Conservation (phyloP, 1,140 invertebrate species). For the Pogonognathellus flavescens region DNA sequence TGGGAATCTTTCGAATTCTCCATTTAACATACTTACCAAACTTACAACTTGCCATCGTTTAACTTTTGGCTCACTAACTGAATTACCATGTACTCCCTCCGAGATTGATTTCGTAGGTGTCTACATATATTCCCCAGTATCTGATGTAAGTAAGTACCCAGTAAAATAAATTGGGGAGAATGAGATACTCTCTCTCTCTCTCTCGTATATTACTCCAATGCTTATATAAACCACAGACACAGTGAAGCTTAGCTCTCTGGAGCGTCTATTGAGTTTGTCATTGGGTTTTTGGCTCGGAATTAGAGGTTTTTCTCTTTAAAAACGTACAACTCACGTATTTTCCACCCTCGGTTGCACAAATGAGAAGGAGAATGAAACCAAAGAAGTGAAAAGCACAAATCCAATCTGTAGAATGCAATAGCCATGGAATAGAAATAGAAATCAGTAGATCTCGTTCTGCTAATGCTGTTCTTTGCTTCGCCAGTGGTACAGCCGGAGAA, state of each 20-base stretch:
- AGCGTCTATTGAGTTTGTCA: not conserved
- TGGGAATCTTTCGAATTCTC: not conserved
- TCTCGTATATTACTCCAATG: too few relatives aligned
- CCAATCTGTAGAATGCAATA: slow-evolving; percentile 20
- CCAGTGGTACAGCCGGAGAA: not conserved
- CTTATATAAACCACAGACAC: not conserved
- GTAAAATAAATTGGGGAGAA: slow-evolving; percentile 29
- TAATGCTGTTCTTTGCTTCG: not conserved
- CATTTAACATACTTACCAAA: not conserved
- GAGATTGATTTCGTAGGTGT: too few relatives aligned
- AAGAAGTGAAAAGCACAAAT: slow-evolving; percentile 19
- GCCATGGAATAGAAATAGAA: slow-evolving; percentile 3
- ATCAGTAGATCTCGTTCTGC: slow-evolving; percentile 8
- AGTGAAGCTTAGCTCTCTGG: not conserved
- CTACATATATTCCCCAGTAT: too few relatives aligned
- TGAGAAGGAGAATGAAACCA: slow-evolving; percentile 5
- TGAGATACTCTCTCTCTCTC: not conserved
- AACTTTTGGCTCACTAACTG: slow-evolving; percentile 20
- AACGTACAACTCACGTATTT: slow-evolving; percentile 37
- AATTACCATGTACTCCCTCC: not conserved
- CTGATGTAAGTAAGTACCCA: not conserved
- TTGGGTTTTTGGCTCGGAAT: slow-evolving; percentile 10
- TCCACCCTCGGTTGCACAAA: not conserved
- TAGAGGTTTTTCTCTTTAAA: slow-evolving; percentile 24
- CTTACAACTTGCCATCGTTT: slow-evolving; percentile 6